phyloP scores from a whole-genome alignment of 2,888 invertebrate genomes.

The Gymnosoma rotundatum region DNA sequence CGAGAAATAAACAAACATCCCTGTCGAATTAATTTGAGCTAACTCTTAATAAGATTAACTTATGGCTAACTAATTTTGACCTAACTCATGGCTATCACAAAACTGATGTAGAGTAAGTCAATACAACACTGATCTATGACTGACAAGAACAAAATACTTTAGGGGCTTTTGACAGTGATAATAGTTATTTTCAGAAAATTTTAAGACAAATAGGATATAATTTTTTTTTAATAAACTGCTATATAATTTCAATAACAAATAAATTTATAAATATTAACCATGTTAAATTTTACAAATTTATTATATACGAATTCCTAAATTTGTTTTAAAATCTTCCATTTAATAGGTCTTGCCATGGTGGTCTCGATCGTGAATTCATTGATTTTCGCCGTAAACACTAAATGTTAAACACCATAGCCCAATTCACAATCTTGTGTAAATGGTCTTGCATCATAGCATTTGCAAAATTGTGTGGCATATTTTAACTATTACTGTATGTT shows the following conservation, averaged over 20 bases:
- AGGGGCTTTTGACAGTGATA: neutral
- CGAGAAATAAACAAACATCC: too few species aligned
- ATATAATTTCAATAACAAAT: neutral
- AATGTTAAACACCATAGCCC: too few species aligned
- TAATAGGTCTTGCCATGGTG: too few species aligned
- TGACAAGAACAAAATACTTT: neutral
- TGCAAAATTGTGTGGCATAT: too few species aligned
- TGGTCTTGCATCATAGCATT: too few species aligned
- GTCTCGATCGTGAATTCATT: too few species aligned
- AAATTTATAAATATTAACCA: neutral
- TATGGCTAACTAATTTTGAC: too few species aligned
- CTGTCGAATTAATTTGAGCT: neutral
- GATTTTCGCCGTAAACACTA: too few species aligned
- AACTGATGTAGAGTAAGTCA: neutral
- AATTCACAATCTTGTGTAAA: too few species aligned
- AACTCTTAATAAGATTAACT: neutral
- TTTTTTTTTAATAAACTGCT: neutral
- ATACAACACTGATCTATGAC: neutral
- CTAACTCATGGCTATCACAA: too few species aligned
- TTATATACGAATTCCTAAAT: neutral
- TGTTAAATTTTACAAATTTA: slow-evolving; percentile 1
- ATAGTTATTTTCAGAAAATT: neutral
- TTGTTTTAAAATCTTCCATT: neutral
- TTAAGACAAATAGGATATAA: neutral
- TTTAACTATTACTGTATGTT: too few species aligned